Evolutionary conservation across 2,797 vertebrate genomes (phyloP), one percentile per base, ranked within the genome.

Genomic region (Fistularia tabacaria): DNA sequence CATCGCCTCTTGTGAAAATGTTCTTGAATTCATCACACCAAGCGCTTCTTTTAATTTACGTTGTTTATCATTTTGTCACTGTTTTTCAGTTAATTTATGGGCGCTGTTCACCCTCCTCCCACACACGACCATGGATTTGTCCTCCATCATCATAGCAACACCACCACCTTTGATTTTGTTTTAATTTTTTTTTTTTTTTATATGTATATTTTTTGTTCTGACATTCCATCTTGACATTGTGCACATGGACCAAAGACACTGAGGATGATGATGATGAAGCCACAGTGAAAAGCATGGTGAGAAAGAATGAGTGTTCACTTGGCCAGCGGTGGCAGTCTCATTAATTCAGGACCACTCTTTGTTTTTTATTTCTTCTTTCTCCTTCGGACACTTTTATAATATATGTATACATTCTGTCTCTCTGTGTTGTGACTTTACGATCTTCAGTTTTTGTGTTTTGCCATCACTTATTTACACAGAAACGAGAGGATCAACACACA

Each of bases 11-110:
- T 36, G 1, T 8, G 39, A 3, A 8, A 40, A 38, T 54, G 5
- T 49, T 65, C 40, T 55, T 76, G 13, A 10, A 59, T 41, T 44
- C 68, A 66, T 76, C 39, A 55, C 25, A 3, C 14, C 50, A 8
- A 41, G 45, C 15, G 47, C 6, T 60, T 81, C 59, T 60, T 81
- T 85, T 38, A 39, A 69, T 87, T 88, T 73, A 77, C 87, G 85
- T 87, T 62, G 10, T 77, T 72, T 79, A 76, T 82, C 82, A 76
- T 87, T 77, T 85, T 63, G 85, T 9, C 49, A 64, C 87, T 90
- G 76, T 89, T 88, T 92, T 91, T 83, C 91, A 92, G 91, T 92
- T 92, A 90, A 92, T 90, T 91, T 92, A 85, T 90, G 90, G 88
- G 47, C 73, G 74, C 82, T 51, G 76, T 70, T 62, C 7, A 63